phyloP scores from a whole-genome alignment of 2,888 invertebrate genomes.

The Endomychus coccineus region DNA sequence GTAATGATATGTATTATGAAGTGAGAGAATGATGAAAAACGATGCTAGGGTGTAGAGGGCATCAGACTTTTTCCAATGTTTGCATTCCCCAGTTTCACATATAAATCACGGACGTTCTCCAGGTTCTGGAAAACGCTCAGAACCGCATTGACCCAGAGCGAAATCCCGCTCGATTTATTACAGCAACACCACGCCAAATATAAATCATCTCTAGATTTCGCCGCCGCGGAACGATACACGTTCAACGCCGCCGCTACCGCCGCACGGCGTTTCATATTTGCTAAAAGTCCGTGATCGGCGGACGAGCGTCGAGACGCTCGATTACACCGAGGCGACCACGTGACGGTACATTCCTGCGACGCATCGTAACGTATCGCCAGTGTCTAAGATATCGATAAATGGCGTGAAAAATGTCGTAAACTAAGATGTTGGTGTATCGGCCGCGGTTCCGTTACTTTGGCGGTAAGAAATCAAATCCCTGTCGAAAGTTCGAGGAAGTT shows the following conservation, averaged over 20 bases:
- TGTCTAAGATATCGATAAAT: slow-evolving; percentile 25
- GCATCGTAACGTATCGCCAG: slow-evolving; percentile 21
- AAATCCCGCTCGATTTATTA: slow-evolving; percentile 30
- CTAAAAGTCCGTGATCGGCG: too few relatives aligned
- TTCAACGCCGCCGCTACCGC: slow-evolving; percentile 9
- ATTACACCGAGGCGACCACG: slow-evolving; percentile 15
- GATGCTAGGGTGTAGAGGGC: too few relatives aligned
- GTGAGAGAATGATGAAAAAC: too few relatives aligned
- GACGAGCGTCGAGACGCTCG: slow-evolving; percentile 8
- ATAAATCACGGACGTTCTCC: slow-evolving; percentile 21
- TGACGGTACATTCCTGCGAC: slow-evolving; percentile 13
- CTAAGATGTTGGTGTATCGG: slow-evolving; percentile 25
- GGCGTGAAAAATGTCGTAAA: slow-evolving; percentile 31
- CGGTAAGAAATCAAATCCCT: slow-evolving; percentile 33
- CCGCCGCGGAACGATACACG: slow-evolving; percentile 26
- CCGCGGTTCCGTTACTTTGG: slow-evolving; percentile 25
- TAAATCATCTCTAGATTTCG: slow-evolving; percentile 41
- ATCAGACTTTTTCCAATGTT: slow-evolving; percentile 8
- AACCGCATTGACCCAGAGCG: slow-evolving; percentile 24
- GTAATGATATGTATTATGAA: too few relatives aligned
- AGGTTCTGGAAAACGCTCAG: slow-evolving; percentile 22
- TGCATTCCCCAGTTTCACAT: slow-evolving; percentile 16
- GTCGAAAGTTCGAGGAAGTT: slow-evolving; percentile 31
- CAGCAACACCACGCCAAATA: slow-evolving; percentile 34
- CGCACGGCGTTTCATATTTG: slow-evolving; percentile 1